Percentiles rank a stretch among this genome's conserved stretches.
phyloP scores from a whole-genome alignment of 2,113 vertebrate species.

The Cavia porcellus region DNA sequence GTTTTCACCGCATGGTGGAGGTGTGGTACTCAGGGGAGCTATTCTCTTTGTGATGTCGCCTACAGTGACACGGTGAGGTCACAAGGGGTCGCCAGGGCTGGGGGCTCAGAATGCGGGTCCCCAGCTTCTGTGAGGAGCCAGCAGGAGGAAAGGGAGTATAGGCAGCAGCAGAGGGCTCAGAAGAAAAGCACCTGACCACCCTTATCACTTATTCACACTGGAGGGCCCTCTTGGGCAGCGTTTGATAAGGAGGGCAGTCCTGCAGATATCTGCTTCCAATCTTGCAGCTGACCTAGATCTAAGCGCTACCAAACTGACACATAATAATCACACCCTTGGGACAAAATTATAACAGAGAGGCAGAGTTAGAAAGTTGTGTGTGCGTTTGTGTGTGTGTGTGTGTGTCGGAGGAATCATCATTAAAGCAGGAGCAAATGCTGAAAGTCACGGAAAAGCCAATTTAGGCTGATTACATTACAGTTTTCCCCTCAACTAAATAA shows the following conservation, averaged over 20 bases:
- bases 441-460: background rate
- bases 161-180: background rate
- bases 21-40: background rate
- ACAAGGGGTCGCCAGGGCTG: slow-evolving; percentile 5
- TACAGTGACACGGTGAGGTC: slow-evolving; percentile 58
- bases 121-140: background rate
- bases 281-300: background rate
- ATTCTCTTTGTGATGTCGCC: slow-evolving; percentile 65
- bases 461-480: background rate
- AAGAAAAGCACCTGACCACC: background rate
- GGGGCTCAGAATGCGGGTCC: background rate
- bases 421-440: slow-evolving; percentile 1
- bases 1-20: slow-evolving; percentile 67
- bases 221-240: background rate
- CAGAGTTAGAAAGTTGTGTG: background rate
- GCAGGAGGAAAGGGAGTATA: no score
- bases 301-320: background rate
- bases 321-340: background rate
- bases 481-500: background rate
- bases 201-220: background rate
- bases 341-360: background rate
- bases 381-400: no score
- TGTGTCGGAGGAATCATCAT: background rate
- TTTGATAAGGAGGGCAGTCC: background rate
- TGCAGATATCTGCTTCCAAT: background rate